Evolutionary conservation across 2,888 invertebrate genomes (phyloP).

Genomic region (Notodromas monacha): DNA sequence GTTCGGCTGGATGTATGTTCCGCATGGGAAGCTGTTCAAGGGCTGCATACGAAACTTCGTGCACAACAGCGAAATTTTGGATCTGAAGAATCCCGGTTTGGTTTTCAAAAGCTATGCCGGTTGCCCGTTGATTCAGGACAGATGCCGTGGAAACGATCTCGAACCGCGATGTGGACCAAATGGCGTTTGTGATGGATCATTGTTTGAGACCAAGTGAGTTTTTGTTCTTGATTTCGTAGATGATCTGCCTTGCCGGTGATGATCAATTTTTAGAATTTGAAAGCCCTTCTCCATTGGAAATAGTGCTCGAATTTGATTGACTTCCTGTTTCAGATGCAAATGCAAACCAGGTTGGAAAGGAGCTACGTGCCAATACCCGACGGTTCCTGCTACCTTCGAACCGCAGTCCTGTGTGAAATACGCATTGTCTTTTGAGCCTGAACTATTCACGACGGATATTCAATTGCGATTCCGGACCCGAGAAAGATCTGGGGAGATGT

Average conservation of each 20-base stretch:
- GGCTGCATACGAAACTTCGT: conserved; percentile 84
- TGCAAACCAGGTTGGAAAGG: conserved; percentile 72
- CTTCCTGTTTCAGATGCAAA: conserved; percentile 55
- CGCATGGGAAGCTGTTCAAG: conserved; percentile 59
- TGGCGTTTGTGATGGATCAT: conserved; percentile 5
- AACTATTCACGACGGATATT: conserved; percentile 62
- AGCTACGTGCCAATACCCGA: conserved; percentile 46
- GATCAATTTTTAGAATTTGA: not conserved
- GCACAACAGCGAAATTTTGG: conserved; percentile 40
- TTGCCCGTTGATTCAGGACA: conserved; percentile 70
- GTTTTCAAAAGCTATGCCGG: conserved; percentile 49
- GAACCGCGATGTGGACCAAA: conserved; percentile 17
- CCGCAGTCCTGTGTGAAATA: conserved; percentile 88
- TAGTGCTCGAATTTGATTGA: too few relatives aligned
- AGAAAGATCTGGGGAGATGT: conserved; percentile 67
- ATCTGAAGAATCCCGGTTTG: conserved; percentile 30
- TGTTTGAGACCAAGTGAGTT: conserved; percentile 4
- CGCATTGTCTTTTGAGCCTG: conserved; percentile 69
- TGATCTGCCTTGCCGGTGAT: too few relatives aligned
- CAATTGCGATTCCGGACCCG: conserved; percentile 73
- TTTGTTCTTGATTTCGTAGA: too few relatives aligned
- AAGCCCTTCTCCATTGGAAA: not conserved
- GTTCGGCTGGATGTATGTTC: conserved; percentile 67
- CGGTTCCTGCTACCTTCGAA: conserved; percentile 65
- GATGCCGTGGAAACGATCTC: conserved; percentile 46